Percentiles rank a stretch among this genome's conserved stretches.
Evolutionary conservation across 2,888 invertebrate species (phyloP).

Genomic region (Mechanitis mazaeus): DNA sequence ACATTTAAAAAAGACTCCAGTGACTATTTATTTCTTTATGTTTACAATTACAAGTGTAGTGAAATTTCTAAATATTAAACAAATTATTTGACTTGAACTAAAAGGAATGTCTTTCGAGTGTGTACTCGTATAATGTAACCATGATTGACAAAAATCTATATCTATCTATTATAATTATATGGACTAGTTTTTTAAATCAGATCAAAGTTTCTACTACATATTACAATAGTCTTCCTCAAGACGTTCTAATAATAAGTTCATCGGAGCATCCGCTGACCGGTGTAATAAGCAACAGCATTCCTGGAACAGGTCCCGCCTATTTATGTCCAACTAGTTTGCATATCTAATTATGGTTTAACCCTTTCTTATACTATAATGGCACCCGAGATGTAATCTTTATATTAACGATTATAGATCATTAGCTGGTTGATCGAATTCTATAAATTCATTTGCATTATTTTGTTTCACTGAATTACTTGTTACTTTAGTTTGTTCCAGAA

Average conservation of each 20-base stretch:
- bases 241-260: not conserved
- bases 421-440: slow-evolving; percentile 21
- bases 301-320: slow-evolving; percentile 1
- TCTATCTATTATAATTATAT: too few relatives aligned
- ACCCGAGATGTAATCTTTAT: slow-evolving; percentile 4
- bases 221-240: not conserved
- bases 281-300: slow-evolving; percentile 3
- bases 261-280: not conserved
- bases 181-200: too few relatives aligned
- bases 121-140: too few relatives aligned
- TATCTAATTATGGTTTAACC: slow-evolving; percentile 4
- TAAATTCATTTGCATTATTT: slow-evolving; percentile 9
- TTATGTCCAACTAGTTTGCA: slow-evolving; percentile 3
- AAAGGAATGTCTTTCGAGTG: too few relatives aligned
- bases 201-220: not conserved
- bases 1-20: too few relatives aligned
- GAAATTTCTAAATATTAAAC: too few relatives aligned
- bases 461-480: not conserved
- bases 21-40: too few relatives aligned
- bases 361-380: slow-evolving; percentile 12
- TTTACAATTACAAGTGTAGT: too few relatives aligned
- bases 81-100: too few relatives aligned
- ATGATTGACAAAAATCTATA: too few relatives aligned
- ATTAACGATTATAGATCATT: slow-evolving; percentile 6
- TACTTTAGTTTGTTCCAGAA: slow-evolving; percentile 13